A percentile compares a stretch with the other conserved stretches of the same genome.
Evolutionary conservation across 2,888 invertebrate species (phyloP).

Genomic region (Portevinia maculata): DNA sequence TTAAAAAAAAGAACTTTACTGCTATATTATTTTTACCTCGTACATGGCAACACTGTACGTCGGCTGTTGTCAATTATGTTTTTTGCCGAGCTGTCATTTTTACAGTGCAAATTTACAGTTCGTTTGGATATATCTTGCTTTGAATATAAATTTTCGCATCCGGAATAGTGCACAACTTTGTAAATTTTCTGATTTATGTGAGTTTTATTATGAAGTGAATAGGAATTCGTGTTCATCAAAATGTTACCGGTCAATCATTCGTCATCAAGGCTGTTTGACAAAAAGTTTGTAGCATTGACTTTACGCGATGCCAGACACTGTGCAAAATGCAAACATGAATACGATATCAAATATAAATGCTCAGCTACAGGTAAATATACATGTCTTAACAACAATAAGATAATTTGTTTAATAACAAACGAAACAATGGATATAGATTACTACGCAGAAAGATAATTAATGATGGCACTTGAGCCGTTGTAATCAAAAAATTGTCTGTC

Average conservation of each 20-base stretch:
- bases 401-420: conserved; percentile 21
- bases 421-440: neutral
- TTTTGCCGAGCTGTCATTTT: neutral
- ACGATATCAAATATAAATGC: conserved; percentile 61
- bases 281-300: conserved; percentile 77
- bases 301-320: conserved; percentile 77
- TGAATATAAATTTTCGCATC: neutral
- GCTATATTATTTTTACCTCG: too few relatives aligned
- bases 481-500: too few relatives aligned
- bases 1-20: too few relatives aligned
- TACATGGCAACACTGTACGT: conserved; percentile 46
- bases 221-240: neutral
- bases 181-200: neutral
- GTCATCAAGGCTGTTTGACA: conserved; percentile 77
- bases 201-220: conserved; percentile 21
- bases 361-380: conserved; percentile 24
- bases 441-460: neutral
- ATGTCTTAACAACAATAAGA: neutral
- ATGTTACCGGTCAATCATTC: conserved; percentile 48
- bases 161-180: neutral
- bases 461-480: too few relatives aligned
- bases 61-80: neutral
- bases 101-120: neutral
- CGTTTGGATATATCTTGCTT: neutral
- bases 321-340: conserved; percentile 77